A percentile compares a stretch with the other conserved stretches of the same genome.
phyloP scores from a whole-genome alignment of 2,113 vertebrate species.

The Lichenostomus cassidix region DNA sequence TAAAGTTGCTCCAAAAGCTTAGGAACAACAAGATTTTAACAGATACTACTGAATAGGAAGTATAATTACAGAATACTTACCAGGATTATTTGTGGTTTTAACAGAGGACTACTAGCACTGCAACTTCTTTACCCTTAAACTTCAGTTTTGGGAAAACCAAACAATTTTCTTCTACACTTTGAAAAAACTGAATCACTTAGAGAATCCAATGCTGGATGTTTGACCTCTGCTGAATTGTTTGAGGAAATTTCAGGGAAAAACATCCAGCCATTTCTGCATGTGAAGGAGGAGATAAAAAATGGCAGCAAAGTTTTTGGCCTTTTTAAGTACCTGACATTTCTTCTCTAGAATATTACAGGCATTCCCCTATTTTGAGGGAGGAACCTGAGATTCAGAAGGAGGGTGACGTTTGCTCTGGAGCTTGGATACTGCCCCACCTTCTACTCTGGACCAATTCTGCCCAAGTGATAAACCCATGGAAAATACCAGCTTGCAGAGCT shows the following conservation, averaged over 20 bases:
- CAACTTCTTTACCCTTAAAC: not conserved
- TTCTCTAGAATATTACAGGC: not conserved
- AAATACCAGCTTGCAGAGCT: not conserved
- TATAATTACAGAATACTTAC: not conserved
- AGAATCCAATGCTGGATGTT: not conserved
- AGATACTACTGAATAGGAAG: not conserved
- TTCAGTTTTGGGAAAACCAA: not conserved
- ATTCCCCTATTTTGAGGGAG: not conserved
- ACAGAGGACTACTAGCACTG: not conserved
- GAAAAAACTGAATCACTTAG: not conserved
- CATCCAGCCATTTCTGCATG: not conserved
- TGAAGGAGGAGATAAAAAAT: not conserved
- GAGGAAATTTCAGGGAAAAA: not conserved
- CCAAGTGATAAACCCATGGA: not conserved
- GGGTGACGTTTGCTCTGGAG: not conserved
- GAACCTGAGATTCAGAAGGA: not conserved
- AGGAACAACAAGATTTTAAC: not conserved
- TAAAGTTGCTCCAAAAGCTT: not conserved
- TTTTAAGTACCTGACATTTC: not conserved
- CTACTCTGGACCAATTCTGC: not conserved
- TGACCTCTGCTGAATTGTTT: not conserved
- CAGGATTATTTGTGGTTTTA: not conserved
- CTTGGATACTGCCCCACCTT: not conserved
- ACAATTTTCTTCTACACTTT: not conserved
- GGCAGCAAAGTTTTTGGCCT: not conserved